Evolutionary conservation across 1,140 invertebrate species (phyloP).

Genomic region (Ooceraea biroi): DNA sequence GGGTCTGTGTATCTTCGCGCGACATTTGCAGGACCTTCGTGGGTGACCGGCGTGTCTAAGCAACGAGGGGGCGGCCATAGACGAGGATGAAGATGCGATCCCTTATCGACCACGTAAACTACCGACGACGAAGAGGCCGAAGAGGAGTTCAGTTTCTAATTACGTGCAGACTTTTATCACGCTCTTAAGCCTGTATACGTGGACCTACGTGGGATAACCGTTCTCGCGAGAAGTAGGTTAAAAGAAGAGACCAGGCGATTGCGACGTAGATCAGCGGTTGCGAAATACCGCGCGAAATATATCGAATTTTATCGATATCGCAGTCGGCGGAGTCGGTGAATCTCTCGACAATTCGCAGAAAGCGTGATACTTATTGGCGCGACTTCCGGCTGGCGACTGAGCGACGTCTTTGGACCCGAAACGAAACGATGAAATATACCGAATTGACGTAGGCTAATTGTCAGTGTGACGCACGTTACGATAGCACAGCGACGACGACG

Average conservation of each 20-base stretch:
- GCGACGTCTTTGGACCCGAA: not conserved
- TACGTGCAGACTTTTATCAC: conserved; percentile 41
- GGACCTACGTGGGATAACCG: conserved; percentile 19
- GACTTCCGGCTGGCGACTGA: conserved; percentile 13
- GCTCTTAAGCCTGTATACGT: conserved; percentile 5
- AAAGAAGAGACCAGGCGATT: conserved; percentile 37
- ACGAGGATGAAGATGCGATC: conserved; percentile 26
- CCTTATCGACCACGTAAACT: conserved; percentile 40
- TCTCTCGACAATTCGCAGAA: conserved; percentile 26
- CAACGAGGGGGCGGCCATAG: not conserved
- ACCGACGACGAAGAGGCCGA: conserved; percentile 9
- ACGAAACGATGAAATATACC: not conserved
- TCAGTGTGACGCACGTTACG: conserved; percentile 6
- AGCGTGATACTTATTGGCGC: conserved; percentile 16
- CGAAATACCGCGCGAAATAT: conserved; percentile 27
- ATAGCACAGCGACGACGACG: conserved; percentile 20
- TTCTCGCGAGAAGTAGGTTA: conserved; percentile 40
- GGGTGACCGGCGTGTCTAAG: conserved; percentile 42
- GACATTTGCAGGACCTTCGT: conserved; percentile 35
- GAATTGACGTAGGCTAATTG: conserved; percentile 42
- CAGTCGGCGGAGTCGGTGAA: not conserved
- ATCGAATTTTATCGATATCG: conserved; percentile 35
- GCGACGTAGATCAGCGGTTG: conserved; percentile 7
- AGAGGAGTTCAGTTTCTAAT: conserved; percentile 27
- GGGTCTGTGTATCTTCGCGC: not conserved